Percentiles rank a stretch among this genome's conserved stretches.
These are phyloP conservation scores for Prionace glauca DNA, from an alignment of 2,797 vertebrate species.

Conservation along the genomic window DNA sequence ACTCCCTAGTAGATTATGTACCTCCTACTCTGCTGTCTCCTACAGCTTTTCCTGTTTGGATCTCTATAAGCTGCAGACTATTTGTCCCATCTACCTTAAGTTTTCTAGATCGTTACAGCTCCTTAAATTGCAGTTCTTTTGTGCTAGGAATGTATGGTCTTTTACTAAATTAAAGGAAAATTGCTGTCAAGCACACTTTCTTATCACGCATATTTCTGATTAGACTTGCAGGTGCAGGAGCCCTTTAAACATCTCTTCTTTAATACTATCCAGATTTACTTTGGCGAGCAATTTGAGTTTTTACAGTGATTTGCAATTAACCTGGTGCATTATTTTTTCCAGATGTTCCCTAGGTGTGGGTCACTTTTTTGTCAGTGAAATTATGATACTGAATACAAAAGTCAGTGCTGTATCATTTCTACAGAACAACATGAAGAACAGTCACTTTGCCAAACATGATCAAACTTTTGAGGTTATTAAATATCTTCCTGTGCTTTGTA, in stretches of 20 bases:
- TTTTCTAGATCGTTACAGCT: not conserved
- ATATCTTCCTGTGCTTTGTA: not conserved
- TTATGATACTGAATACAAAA: not conserved
- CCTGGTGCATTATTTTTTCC: not conserved
- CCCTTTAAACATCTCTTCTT: not conserved
- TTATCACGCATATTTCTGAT: not conserved
- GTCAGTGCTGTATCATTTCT: not conserved
- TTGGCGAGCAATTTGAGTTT: slow-evolving; percentile 1
- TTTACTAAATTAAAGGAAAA: not conserved
- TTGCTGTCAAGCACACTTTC: not conserved
- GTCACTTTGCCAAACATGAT: not conserved
- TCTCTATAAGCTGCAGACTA: not conserved
- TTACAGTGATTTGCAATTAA: slow-evolving; percentile 17
- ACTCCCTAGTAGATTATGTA: not conserved
- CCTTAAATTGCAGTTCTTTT: not conserved
- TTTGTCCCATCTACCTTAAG: not conserved
- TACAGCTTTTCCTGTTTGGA: not conserved
- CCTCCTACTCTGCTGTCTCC: not conserved
- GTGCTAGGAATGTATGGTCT: not conserved
- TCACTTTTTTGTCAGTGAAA: not conserved
- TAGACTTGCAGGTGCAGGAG: not conserved
- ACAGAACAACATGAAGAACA: not conserved
- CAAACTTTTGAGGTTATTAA: not conserved
- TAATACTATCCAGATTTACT: not conserved
- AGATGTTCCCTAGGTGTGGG: not conserved